Evolutionary conservation across 2,113 vertebrate genomes (phyloP), one percentile per base, ranked within the genome.

Genomic region (Lichenostomus cassidix): DNA sequence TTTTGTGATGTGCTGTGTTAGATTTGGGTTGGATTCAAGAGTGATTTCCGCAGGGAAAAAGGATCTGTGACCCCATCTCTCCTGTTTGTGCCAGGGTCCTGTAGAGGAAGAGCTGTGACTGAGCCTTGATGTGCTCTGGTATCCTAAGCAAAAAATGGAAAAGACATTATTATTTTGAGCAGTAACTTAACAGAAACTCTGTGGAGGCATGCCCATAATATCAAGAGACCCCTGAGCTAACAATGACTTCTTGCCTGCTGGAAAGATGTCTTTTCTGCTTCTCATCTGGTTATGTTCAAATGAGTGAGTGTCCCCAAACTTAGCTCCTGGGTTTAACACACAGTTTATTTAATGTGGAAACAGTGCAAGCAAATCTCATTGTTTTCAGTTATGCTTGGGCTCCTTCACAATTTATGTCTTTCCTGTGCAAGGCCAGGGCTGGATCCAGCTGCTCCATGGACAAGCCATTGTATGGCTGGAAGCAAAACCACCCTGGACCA

Each of bases 401-500:
- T 79, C 15, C 25, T 64, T 69, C 46, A 49, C 22, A 59, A 77
- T 73, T 88, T 65, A 19, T 25, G 3, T 37, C 21, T 52, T 79
- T 73, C 69, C 58, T 90, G 44, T 60, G 15, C 49, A 56, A 74
- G 75, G 44, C 19, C 4, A 17, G 44, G 16, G 37, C 47, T 49
- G 31, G n/a, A 95, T 87, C 35, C 79, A 78, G 33, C 12, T 79
- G 70, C 18, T 82, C 33, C 56, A 39, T 1, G 3, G 65, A 59
- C 29, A 81, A 84, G 29, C 15, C 59, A 25, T 52, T 13, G 7
- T 27, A 27, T 4, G 7, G 15, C 60, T 94, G 47, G 65, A 58
- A 87, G 25, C 15, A 58, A 67, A 77, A 23, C 7, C 64, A 67
- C 42, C 5, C 9, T 41, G 64, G 21, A 7, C 13, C 0, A 0